A percentile compares a stretch with the other conserved stretches of the same genome.
Conservation (phyloP, 2,888 invertebrate genomes). For the Crossocerus cetratus region DNA sequence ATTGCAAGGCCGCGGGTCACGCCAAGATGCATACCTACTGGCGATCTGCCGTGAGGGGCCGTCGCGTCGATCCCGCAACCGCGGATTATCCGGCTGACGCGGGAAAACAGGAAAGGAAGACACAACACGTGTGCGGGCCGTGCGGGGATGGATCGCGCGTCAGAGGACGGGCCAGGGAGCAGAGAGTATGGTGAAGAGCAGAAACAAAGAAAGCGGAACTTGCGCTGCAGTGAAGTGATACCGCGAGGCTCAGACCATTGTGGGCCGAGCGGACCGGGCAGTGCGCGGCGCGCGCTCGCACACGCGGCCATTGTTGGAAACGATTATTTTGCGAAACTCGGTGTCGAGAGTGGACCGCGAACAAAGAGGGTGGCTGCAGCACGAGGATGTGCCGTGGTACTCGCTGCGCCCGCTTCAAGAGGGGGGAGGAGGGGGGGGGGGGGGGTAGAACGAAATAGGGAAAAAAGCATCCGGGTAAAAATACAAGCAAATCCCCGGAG, state of each 20-base stretch:
- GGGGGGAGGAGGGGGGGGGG: neutral
- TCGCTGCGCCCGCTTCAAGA: conserved; percentile 8
- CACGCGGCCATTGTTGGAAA: conserved; percentile 27
- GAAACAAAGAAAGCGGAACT: conserved; percentile 9
- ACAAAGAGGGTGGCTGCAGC: neutral
- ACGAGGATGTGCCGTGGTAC: neutral
- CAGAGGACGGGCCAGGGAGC: neutral
- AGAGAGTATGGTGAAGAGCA: neutral
- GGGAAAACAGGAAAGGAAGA: too few relatives aligned
- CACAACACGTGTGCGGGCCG: neutral
- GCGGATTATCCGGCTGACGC: too few relatives aligned
- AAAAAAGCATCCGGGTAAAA: neutral
- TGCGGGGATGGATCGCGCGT: neutral
- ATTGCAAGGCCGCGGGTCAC: neutral
- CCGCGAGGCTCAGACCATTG: conserved; percentile 7
- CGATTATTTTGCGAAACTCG: conserved; percentile 21
- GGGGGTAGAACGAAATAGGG: neutral
- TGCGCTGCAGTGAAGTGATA: conserved; percentile 22
- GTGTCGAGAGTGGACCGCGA: neutral
- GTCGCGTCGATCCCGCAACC: too few relatives aligned
- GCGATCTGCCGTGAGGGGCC: too few relatives aligned
- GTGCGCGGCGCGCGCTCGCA: neutral
- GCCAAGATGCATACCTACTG: too few relatives aligned
- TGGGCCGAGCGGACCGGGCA: neutral
- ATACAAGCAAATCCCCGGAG: neutral